Base-by-base conservation (phyloP, 2,797 vertebrate genomes). In the Tolypeutes matacus region DNA sequence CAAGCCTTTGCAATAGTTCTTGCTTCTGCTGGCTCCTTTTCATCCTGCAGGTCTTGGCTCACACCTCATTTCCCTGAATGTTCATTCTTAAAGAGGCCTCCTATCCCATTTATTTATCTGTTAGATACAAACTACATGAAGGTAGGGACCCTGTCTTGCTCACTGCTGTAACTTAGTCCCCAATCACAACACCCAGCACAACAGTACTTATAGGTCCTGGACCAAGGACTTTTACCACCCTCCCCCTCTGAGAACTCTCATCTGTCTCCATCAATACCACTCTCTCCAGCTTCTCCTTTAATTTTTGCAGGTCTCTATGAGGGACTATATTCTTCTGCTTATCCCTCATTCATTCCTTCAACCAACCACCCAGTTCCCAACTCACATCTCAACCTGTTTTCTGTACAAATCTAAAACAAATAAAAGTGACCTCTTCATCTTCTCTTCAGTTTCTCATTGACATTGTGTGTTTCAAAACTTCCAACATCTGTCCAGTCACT, bases 391-490 rank as follows among this genome's bases (percentile, higher is more conserved):
- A 70, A 60, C 58, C 51, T 88, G 36, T 69, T 90, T 78, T 95
- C 29, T 95, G 25, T 80, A 46, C 77, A 69, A 34, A 78, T 25
- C 29, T 60, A 72, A 81, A 91, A 46, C 60, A 88, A 92, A 85
- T 64, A 89, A 67, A 80, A 86, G 42, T 17, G 11, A 89, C 3
- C 4, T 46, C 36, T 39, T 39, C 46, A 84, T 69, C 18, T 78
- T 94, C 78, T 90, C 73, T 90, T 90, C 56, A 64, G 36, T 3
- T 76, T 84, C n/a, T 94, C 5, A 11, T 73, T 18, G 86, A 27
- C 73, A 94, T 94, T 95, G 34, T 92, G 60, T 5, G 29, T 81
- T 51, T 95, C 53, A 62, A 27, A 39, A 92, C 18, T 20, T 83
- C 72, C 49, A 90, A 86, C 4, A 93, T 58, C 46, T 51, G 91